A percentile compares a stretch with the other conserved stretches of the same genome.
Evolutionary conservation across 2,888 invertebrate genomes (phyloP).

Genomic region (Yponomeuta sedellus): DNA sequence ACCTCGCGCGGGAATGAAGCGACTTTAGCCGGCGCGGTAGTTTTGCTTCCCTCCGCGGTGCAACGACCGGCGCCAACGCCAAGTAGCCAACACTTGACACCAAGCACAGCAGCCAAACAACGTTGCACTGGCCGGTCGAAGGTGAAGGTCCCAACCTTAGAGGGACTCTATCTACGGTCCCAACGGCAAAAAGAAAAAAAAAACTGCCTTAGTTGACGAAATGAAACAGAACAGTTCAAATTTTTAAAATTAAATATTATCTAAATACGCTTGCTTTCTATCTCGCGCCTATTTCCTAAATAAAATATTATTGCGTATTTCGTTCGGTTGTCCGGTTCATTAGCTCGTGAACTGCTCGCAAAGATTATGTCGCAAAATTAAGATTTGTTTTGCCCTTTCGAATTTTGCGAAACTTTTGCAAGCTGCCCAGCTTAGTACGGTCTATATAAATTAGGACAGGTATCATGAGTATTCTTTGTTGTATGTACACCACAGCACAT

Average conservation of each 20-base stretch:
- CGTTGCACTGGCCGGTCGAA: slow-evolving; percentile 17
- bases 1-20: slow-evolving; percentile 18
- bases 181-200: slow-evolving; percentile 8
- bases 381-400: not conserved
- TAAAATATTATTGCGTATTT: not conserved
- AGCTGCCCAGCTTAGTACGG: no score
- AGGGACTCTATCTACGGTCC: no score
- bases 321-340: not conserved
- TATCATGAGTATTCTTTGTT: no score
- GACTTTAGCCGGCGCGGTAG: slow-evolving; percentile 17
- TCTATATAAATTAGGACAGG: no score
- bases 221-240: not conserved
- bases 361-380: slow-evolving; percentile 1
- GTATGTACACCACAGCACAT: no score
- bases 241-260: not conserved
- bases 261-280: not conserved
- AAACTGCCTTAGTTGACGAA: not conserved
- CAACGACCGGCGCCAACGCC: slow-evolving; percentile 17
- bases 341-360: not conserved
- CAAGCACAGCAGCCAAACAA: slow-evolving; percentile 17
- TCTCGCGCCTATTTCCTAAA: not conserved
- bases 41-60: slow-evolving; percentile 23
- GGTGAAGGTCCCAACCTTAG: slow-evolving; percentile 23
- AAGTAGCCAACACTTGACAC: slow-evolving; percentile 7
- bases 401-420: not conserved